Conservation (phyloP, 92 coral and sea anemone species). For the Heteractis magnifica region DNA sequence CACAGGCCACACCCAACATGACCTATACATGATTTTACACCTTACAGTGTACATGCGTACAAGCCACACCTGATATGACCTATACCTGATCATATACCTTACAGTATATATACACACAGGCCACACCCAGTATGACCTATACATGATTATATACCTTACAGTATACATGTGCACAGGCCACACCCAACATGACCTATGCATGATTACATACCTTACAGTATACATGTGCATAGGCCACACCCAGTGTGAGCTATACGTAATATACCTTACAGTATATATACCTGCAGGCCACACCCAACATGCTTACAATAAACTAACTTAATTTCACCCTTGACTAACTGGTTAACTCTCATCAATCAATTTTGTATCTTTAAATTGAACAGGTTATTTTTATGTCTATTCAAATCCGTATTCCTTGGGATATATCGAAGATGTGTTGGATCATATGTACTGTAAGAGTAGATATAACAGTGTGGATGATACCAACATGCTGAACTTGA, state of each 20-base stretch:
- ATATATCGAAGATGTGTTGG: slow-evolving; percentile 71
- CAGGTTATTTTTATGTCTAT: slow-evolving; percentile 90
- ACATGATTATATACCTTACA: not conserved
- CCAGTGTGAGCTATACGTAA: not conserved
- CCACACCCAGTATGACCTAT: not conserved
- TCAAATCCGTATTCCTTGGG: slow-evolving; percentile 77
- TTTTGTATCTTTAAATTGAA: not conserved
- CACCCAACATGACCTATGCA: not conserved
- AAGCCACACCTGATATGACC: not conserved
- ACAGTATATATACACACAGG: too few relatives aligned
- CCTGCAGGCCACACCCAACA: not conserved
- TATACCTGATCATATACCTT: too few relatives aligned
- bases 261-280: not conserved
- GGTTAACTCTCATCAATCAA: not conserved
- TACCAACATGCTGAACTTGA: slow-evolving; percentile 55
- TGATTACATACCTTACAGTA: not conserved
- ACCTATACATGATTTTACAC: not conserved
- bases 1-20: not conserved
- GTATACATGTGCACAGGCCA: not conserved
- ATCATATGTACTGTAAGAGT: slow-evolving; percentile 59
- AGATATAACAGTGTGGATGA: slow-evolving; percentile 80
- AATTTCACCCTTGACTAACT: not conserved
- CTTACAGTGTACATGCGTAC: not conserved
- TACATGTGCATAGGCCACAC: not conserved
- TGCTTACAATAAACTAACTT: not conserved